A percentile compares a stretch with the other conserved stretches of the same genome.
Conservation (phyloP, 2,113 vertebrate genomes). For the Cranoglanis bouderius region DNA sequence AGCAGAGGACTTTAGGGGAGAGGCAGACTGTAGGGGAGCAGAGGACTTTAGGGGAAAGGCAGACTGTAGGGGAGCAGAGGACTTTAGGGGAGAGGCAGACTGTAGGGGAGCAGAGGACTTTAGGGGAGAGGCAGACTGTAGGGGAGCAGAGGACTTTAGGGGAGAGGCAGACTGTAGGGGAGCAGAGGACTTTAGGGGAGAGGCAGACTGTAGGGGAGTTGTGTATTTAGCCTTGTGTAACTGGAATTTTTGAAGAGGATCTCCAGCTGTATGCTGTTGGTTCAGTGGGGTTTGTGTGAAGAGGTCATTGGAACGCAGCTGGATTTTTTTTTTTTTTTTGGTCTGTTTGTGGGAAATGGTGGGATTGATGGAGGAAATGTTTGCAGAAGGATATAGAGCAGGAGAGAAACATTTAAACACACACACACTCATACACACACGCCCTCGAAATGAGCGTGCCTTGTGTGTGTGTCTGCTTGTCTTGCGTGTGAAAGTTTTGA, state of each 20-base stretch:
- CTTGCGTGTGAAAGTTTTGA: neutral
- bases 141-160: neutral
- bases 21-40: neutral
- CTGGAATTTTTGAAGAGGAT: neutral
- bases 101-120: neutral
- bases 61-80: neutral
- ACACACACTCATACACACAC: neutral
- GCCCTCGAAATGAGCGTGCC: neutral
- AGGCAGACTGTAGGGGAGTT: neutral
- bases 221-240: neutral
- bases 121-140: neutral
- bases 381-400: neutral
- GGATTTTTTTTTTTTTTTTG: neutral
- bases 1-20: neutral
- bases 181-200: neutral
- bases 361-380: neutral
- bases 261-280: neutral
- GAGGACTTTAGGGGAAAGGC: neutral
- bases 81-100: neutral
- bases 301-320: neutral
- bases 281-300: neutral
- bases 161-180: neutral
- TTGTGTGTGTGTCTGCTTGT: neutral
- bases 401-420: neutral
- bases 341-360: neutral